These are phyloP conservation scores for Calephelis nemesis DNA, from an alignment of 1,140 invertebrate species.

Conservation along the genomic window DNA sequence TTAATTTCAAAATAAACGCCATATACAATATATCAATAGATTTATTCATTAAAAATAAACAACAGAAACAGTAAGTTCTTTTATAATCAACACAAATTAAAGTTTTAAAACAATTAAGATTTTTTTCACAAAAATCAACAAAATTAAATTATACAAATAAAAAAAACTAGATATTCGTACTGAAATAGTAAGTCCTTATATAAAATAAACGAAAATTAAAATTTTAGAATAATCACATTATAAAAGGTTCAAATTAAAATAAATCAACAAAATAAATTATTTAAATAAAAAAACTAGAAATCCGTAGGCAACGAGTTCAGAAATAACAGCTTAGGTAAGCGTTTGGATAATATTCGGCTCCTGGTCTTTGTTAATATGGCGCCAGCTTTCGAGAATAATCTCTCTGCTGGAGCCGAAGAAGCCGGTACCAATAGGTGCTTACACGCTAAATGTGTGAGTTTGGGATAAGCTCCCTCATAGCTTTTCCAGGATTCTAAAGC, in stretches of 20 bases:
- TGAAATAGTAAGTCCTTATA: no score
- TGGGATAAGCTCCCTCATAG: slow-evolving; percentile 26
- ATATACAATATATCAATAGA: slow-evolving; percentile 27
- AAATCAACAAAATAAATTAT: slow-evolving; percentile 24
- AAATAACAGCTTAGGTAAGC: slow-evolving; percentile 30
- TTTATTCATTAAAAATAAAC: slow-evolving; percentile 29
- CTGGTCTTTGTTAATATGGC: slow-evolving; percentile 28
- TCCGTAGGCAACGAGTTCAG: slow-evolving; percentile 26
- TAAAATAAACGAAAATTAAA: no score
- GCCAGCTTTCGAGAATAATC: slow-evolving; percentile 30
- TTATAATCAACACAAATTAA: slow-evolving; percentile 29
- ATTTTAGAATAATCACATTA: no score
- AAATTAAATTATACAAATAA: no score
- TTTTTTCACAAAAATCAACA: no score
- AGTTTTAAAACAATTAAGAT: no score
- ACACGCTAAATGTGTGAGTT: slow-evolving; percentile 27
- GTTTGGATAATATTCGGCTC: slow-evolving; percentile 30
- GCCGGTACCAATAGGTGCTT: slow-evolving; percentile 25
- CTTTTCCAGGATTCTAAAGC: slow-evolving; percentile 18
- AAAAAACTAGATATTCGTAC: no score
- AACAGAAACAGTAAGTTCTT: slow-evolving; percentile 24
- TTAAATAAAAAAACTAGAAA: slow-evolving; percentile 28
- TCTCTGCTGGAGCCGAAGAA: slow-evolving; percentile 33
- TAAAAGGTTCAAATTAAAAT: background rate
- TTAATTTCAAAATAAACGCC: slow-evolving; percentile 29